These are phyloP conservation scores for Dolichoris vasculosae DNA, from an alignment of 1,140 invertebrate species.

Conservation along the genomic window DNA sequence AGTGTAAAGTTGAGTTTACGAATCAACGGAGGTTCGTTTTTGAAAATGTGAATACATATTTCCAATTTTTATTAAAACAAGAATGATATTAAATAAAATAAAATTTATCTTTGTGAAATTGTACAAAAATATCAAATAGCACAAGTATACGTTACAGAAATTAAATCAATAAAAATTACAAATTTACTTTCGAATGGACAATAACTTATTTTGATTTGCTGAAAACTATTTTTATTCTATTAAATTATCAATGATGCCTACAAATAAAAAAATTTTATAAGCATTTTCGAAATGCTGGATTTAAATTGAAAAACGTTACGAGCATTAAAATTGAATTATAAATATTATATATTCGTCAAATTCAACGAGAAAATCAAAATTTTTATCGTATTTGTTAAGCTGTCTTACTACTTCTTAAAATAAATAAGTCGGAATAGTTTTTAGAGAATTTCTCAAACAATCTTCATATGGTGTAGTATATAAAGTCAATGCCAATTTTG, in stretches of 20 bases:
- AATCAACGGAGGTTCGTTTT: not conserved
- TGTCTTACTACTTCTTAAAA: not conserved
- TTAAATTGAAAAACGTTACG: not conserved
- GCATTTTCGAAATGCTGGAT: not conserved
- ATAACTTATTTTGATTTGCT: not conserved
- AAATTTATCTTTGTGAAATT: not conserved
- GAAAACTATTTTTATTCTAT: not conserved
- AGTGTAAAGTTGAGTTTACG: not conserved
- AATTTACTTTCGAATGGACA: not conserved
- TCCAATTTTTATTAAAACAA: no score
- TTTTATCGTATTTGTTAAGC: not conserved
- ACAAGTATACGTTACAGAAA: no score
- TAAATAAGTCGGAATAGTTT: slow-evolving; percentile 14
- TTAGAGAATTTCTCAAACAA: not conserved
- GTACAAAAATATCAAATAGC: not conserved
- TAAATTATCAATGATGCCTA: not conserved
- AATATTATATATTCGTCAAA: not conserved
- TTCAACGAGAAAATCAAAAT: not conserved
- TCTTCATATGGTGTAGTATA: not conserved
- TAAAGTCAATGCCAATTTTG: not conserved
- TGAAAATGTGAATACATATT: not conserved
- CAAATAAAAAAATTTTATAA: not conserved
- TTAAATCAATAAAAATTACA: no score
- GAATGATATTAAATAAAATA: no score
- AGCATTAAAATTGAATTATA: not conserved